Base-by-base conservation (phyloP, 2,113 vertebrate genomes). In the Pteropus alecto region DNA sequence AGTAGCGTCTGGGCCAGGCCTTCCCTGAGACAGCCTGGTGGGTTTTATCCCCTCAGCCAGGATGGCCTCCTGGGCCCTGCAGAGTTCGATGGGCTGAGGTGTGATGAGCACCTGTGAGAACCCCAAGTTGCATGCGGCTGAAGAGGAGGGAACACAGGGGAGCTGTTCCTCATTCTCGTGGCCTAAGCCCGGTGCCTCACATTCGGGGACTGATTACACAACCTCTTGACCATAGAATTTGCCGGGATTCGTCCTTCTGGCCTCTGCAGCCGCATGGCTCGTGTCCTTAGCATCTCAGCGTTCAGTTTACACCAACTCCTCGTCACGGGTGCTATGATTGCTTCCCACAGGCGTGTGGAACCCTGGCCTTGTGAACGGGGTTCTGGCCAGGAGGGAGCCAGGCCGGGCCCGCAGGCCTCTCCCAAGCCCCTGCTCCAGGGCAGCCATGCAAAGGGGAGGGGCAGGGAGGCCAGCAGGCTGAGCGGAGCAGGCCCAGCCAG, bases 401-500 rank as follows among this genome's bases (percentile, higher is more conserved):
- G 78, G 60, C 63, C 2, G 5, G 71, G 77, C 33, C 70, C 48
- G 6, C 22, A 13, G 84, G 70, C 87, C 41, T 88, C 88, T 54
- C 51, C 86, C 21, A 41, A 93, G 78, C 91, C 41, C 84, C 82
- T 68, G 92, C 78, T 88, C 71, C 61, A 30, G 97, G 97, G 89
- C 89, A 89, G 85, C 73, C 94, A 0, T 38, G 86, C 71, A 9
- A 9, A 48, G 85, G 85, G 88, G 95, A 85, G 65, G 90, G 86
- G 73, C 38, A 24, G 73, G 83, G 89, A 79, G 97, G 86, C 96
- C 94, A 90, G 96, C 95, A 94, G 95, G 94, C 97, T 95, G 94
- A 76, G 91, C 5, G 6, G 90, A 96, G 73, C 84, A 61, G 95
- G 94, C 98, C 97, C 96, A 97, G 97, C 97, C 98, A 98, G 98